Evolutionary conservation across 2,888 invertebrate genomes (phyloP), one percentile per base, ranked within the genome.

Genomic region (Drosophila colorata): DNA sequence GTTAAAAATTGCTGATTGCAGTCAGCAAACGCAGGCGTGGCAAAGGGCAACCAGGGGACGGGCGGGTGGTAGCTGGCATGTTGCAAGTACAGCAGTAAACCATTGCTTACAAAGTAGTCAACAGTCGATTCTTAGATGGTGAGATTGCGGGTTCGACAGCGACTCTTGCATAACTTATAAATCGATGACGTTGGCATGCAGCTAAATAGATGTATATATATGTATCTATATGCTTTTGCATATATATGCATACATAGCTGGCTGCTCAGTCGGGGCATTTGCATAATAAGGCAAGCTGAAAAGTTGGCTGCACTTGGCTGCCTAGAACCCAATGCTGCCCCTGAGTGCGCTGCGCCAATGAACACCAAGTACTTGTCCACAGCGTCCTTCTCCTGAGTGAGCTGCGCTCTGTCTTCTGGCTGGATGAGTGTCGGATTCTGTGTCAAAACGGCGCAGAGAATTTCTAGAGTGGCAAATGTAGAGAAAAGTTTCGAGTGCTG

Each of bases 101-200:
- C 87, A 64, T 69, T 72, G 85, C 87, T 78, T 81, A 83, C 83
- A 87, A 87, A 81, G 84, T 75, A 84, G 74, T 73, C 78, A 69
- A 76, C 72, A 81, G 76, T 66, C 65, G 60, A 44, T 57, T 57
- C 57, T 47, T 35, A 43, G 58, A 47, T 38, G 41, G 46, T 28
- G 43, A 46, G 44, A 67, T 57, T 47, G 56, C 20, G 56, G 37
- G 28, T 31, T 44, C 37, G 25, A 37, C n/a, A 28, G 37, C 20
- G 48, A 51, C 69, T 68, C 64, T 82, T 87, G 83, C 87, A 83
- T 83, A 83, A 87, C 87, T 83, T 83, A 83, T 83, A 83, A 83
- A 83, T 87, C 83, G 83, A 87, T 83, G 87, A 83, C 83, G 83
- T 78, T 85, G 79, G 79, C 82, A 87, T 80, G 72, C 78, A 72